Evolutionary conservation across 2,888 invertebrate species (phyloP).

Genomic region (Ichneumoninae sp.): DNA sequence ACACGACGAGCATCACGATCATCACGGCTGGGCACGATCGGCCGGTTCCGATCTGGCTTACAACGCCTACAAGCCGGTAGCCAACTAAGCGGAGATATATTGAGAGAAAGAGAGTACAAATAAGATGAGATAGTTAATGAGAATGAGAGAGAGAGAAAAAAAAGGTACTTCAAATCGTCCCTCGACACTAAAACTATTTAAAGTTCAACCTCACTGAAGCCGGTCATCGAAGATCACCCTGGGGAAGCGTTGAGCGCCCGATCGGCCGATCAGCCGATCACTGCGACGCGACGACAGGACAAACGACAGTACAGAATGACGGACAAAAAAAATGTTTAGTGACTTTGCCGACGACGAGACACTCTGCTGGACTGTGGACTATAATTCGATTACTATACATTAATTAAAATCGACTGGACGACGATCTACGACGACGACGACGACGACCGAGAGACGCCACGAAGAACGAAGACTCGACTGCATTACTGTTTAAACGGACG

Average conservation of each 20-base stretch:
- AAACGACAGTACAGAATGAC: constrained; percentile 22
- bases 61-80: constrained; percentile 86
- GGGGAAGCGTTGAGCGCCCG: constrained; percentile 58
- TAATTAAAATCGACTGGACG: constrained; percentile 7
- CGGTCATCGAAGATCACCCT: constrained; percentile 48
- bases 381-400: constrained; percentile 36
- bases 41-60: constrained; percentile 91
- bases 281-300: constrained; percentile 34
- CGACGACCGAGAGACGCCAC: constrained; percentile 39
- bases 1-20: constrained; percentile 86
- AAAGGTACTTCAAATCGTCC: constrained; percentile 59
- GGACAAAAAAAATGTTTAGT: constrained; percentile 34
- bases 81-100: constrained; percentile 73
- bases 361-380: constrained; percentile 20
- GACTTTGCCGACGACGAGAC: constrained; percentile 58
- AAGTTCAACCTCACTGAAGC: constrained; percentile 60
- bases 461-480: constrained; percentile 52
- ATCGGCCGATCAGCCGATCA: constrained; percentile 11
- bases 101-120: constrained; percentile 22
- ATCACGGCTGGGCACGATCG: constrained; percentile 89
- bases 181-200: constrained; percentile 57
- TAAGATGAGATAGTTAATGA: constrained; percentile 42
- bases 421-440: constrained; percentile 29
- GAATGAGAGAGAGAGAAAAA: constrained; percentile 45
- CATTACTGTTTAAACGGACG: constrained; percentile 27